Evolutionary conservation across 2,797 vertebrate genomes (phyloP).

Genomic region (Eulemur coronatus): DNA sequence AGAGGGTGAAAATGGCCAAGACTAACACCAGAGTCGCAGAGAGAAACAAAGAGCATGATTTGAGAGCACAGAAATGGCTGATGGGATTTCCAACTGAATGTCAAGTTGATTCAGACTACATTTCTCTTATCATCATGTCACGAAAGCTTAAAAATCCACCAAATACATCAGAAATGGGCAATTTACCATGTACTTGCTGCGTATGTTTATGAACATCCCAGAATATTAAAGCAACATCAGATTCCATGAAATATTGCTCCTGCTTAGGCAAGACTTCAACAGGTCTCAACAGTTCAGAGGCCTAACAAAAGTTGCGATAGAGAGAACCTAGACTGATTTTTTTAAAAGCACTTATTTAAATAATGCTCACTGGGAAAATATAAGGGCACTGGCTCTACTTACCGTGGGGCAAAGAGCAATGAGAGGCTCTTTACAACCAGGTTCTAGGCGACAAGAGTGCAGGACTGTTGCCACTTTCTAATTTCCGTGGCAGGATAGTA

Average conservation of each 20-base stretch:
- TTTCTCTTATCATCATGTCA: background rate
- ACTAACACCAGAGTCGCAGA: background rate
- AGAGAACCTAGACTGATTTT: background rate
- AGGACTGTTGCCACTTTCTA: background rate
- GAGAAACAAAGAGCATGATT: background rate
- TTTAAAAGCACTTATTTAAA: background rate
- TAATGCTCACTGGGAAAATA: background rate
- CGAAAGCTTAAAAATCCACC: background rate
- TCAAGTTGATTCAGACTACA: background rate
- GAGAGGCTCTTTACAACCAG: rapidly evolving
- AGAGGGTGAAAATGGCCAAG: background rate
- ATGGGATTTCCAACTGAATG: background rate
- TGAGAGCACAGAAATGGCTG: background rate
- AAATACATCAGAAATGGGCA: background rate
- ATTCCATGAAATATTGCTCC: background rate
- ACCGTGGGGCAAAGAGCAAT: background rate
- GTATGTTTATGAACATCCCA: background rate
- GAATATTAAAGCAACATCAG: background rate
- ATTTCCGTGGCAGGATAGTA: background rate
- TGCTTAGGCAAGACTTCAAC: background rate
- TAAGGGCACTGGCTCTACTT: background rate
- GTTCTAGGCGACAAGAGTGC: background rate
- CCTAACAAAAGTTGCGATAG: background rate
- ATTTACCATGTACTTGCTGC: background rate
- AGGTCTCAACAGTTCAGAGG: background rate